Conservation (phyloP, 1,140 invertebrate genomes). For the Ectropis grisescens region DNA sequence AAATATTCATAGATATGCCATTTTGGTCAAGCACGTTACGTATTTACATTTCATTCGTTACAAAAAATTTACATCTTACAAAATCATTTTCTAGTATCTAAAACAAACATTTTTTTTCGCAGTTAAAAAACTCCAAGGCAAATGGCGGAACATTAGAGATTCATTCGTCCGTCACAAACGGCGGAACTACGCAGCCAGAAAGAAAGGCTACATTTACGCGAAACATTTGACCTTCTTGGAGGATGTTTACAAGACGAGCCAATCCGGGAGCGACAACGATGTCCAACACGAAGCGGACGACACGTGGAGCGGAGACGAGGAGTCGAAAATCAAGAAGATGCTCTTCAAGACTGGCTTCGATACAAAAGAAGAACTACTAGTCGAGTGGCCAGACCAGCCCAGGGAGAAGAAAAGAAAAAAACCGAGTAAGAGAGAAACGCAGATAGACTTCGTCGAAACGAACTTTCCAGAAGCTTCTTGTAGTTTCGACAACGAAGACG, state of each 20-base stretch:
- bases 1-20: too few relatives aligned
- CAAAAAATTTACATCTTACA: too few relatives aligned
- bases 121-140: slow-evolving; percentile 34
- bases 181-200: slow-evolving; percentile 18
- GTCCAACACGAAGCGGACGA: slow-evolving; percentile 17
- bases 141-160: slow-evolving; percentile 49
- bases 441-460: slow-evolving; percentile 25
- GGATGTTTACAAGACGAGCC: slow-evolving; percentile 22
- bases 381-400: not conserved
- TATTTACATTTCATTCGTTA: too few relatives aligned
- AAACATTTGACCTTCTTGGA: slow-evolving; percentile 32
- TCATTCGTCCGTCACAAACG: slow-evolving; percentile 34
- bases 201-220: slow-evolving; percentile 29
- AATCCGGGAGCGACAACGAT: slow-evolving; percentile 22
- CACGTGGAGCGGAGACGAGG: slow-evolving; percentile 19
- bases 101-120: too few relatives aligned
- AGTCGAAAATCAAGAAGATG: slow-evolving; percentile 15
- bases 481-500: slow-evolving; percentile 21
- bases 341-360: too few relatives aligned
- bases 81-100: too few relatives aligned
- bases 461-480: slow-evolving; percentile 10
- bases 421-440: slow-evolving; percentile 7
- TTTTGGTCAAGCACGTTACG: too few relatives aligned
- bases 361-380: too few relatives aligned
- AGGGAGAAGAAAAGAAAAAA: slow-evolving; percentile 13